Evolutionary conservation across 2,113 vertebrate genomes (phyloP).

Genomic region (Malurus cyaneus): DNA sequence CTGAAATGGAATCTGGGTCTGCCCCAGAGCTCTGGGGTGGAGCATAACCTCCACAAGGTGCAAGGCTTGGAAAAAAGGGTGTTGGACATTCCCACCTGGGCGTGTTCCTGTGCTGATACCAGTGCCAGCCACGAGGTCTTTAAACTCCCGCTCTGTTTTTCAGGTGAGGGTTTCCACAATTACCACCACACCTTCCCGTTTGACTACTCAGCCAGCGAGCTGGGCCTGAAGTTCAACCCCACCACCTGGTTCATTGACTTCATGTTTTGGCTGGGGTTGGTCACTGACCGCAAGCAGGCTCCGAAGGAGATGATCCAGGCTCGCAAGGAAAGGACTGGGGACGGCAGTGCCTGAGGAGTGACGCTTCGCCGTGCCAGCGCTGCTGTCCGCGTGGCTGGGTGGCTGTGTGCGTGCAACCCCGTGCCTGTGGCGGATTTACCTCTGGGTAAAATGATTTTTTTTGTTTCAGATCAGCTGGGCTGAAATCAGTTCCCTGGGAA

Average conservation of each 20-base stretch:
- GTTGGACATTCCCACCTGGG: background rate
- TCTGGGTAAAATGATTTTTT: background rate
- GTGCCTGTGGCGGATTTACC: background rate
- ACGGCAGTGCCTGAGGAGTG: slow-evolving; percentile 72
- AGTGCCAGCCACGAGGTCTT: background rate
- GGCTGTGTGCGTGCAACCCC: background rate
- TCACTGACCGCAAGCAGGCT: slow-evolving; percentile 75
- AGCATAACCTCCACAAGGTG: background rate
- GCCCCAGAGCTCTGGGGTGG: background rate
- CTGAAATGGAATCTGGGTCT: background rate
- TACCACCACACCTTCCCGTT: slow-evolving; percentile 83
- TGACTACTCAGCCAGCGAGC: slow-evolving; percentile 81
- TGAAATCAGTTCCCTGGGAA: background rate
- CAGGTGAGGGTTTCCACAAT: slow-evolving; percentile 83
- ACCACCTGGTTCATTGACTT: slow-evolving; percentile 87
- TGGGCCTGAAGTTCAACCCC: slow-evolving; percentile 82
- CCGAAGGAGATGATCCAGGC: slow-evolving; percentile 75
- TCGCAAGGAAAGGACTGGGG: slow-evolving; percentile 80
- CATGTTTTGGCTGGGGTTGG: slow-evolving; percentile 82
- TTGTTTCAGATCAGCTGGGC: background rate
- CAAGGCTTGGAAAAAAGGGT: background rate
- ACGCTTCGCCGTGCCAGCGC: background rate
- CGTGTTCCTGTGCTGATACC: background rate
- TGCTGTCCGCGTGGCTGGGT: background rate
- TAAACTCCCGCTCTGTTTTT: slow-evolving; percentile 27